Conservation (phyloP, 2,888 invertebrate genomes). For the Cerastoderma edule region DNA sequence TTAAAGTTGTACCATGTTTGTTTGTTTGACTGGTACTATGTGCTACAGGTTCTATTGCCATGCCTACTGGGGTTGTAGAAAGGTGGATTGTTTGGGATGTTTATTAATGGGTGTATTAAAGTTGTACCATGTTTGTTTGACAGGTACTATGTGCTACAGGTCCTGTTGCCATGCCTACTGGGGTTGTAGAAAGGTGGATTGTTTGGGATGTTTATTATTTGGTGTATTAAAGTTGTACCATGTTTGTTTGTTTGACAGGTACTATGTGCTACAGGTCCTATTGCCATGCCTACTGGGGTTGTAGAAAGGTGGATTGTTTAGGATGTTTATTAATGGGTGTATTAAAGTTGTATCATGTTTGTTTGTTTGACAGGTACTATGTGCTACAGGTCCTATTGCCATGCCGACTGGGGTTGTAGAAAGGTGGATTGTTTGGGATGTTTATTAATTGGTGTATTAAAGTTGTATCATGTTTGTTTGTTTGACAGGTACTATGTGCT, state of each 20-base stretch:
- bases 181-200: constrained; percentile 80
- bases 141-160: constrained; percentile 79
- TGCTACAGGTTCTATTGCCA: constrained; percentile 80
- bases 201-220: no score
- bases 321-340: no score
- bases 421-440: constrained; percentile 77
- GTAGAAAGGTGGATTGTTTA: constrained; percentile 77
- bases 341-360: no score
- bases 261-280: constrained; percentile 75
- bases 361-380: constrained; percentile 74
- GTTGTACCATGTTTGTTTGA: no score
- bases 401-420: constrained; percentile 82
- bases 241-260: constrained; percentile 77
- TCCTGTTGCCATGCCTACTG: constrained; percentile 81
- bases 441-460: no score
- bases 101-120: no score
- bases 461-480: no score
- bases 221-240: no score
- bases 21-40: constrained; percentile 73
- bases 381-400: constrained; percentile 79
- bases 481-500: constrained; percentile 79
- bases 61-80: constrained; percentile 82
- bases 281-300: constrained; percentile 83
- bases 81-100: constrained; percentile 76
- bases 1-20: no score